Evolutionary conservation across 2,113 vertebrate genomes (phyloP).

Genomic region (Eulemur macaco): DNA sequence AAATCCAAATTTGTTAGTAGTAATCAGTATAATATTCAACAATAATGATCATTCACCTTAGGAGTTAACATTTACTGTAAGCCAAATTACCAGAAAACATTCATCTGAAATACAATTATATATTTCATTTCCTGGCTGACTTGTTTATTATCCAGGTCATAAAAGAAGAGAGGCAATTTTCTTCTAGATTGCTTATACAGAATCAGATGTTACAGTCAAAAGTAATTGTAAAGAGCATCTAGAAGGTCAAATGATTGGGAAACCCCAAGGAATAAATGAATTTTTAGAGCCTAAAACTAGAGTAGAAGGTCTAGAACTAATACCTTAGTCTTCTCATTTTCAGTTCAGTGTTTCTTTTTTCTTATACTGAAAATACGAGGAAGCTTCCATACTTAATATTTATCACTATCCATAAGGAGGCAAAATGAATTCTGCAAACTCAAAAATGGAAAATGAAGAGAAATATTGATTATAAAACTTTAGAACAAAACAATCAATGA

Average conservation of each 20-base stretch:
- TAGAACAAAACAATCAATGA: neutral
- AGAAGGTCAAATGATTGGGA: neutral
- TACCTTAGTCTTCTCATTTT: neutral
- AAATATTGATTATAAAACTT: constrained; percentile 24
- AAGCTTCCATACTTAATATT: neutral
- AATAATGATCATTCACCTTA: neutral
- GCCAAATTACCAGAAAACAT: constrained; percentile 13
- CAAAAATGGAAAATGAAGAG: neutral
- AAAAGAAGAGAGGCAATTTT: neutral
- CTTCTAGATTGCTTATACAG: neutral
- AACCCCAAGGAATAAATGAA: neutral
- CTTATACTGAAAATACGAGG: neutral
- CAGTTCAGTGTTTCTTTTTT: neutral
- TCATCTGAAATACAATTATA: neutral
- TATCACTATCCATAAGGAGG: neutral
- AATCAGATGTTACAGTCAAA: neutral
- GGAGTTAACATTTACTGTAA: constrained; percentile 7
- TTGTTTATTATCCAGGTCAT: neutral
- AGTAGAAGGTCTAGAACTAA: neutral
- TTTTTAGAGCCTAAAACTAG: neutral
- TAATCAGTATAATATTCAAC: neutral
- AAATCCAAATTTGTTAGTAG: neutral
- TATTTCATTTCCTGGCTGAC: neutral
- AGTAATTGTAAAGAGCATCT: neutral
- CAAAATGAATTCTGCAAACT: constrained; percentile 19